These are phyloP conservation scores for Fratercula arctica DNA, from an alignment of 2,797 vertebrate genomes.

Conservation along the genomic window DNA sequence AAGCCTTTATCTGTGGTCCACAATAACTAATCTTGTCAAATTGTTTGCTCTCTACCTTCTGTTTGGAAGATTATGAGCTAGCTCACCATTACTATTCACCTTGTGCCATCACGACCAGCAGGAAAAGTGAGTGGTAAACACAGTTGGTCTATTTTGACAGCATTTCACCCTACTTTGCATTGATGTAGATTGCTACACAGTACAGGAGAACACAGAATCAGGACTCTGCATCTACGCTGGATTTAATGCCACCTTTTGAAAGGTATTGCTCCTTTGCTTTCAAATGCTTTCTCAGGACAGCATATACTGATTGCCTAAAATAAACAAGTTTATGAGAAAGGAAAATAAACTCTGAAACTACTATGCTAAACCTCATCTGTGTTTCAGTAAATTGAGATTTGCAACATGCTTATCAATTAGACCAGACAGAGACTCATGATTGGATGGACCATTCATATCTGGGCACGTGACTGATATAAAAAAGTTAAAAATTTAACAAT, in stretches of 20 bases:
- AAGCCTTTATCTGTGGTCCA: slow-evolving; percentile 64
- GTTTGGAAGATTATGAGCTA: slow-evolving; percentile 59
- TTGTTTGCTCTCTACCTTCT: slow-evolving; percentile 53
- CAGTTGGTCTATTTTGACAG: slow-evolving; percentile 12
- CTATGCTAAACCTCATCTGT: background rate
- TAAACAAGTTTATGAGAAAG: background rate
- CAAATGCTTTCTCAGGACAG: slow-evolving; percentile 12
- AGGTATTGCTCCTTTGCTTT: background rate
- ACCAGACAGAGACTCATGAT: background rate
- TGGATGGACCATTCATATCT: background rate
- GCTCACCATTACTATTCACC: slow-evolving; percentile 59
- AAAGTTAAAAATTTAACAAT: background rate
- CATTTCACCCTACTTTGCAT: slow-evolving; percentile 33
- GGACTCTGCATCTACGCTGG: background rate
- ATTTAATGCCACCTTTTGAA: slow-evolving; percentile 25
- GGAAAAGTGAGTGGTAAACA: slow-evolving; percentile 50
- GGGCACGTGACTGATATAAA: background rate
- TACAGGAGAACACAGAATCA: background rate
- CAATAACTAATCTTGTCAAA: slow-evolving; percentile 66
- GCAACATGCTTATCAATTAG: background rate
- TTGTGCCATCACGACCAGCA: slow-evolving; percentile 50
- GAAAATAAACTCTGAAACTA: background rate
- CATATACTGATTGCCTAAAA: background rate
- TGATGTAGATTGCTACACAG: background rate
- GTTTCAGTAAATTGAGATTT: background rate